Evolutionary conservation across 2,113 vertebrate genomes (phyloP), one percentile per base, ranked within the genome.

Genomic region (Ictalurus furcatus): DNA sequence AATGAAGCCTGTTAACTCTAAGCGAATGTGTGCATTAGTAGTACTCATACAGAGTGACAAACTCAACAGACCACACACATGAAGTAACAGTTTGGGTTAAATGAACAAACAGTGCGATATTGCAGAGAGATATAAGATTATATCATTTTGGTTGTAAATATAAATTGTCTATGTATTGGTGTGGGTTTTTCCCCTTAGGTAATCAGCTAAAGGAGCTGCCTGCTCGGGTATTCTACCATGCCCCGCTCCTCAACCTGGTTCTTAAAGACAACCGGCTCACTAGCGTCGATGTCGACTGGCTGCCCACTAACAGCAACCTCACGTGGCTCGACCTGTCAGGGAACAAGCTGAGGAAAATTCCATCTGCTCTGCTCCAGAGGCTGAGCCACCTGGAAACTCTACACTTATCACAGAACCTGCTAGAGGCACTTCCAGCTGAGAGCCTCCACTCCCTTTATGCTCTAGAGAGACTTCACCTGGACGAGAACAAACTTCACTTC

Each of bases 341-440:
- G 14, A 98, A 98, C 82, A 63, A 1, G 0, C 87, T 98, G 6
- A 84, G 1, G 0, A 90, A 89, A 0, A 74, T 97, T 74, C 94
- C 95, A 0, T 16, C 88, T 0, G 89, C 30, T 9, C 88, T 96
- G 69, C 94, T 98, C 65, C 84, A 17, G 37, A 93, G 87, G 2
- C 56, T 97, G 81, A 81, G 52, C 0, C 69, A 79, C n/a, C 92
- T 98, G 2, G 89, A 88, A 1, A 91, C 4, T 73, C 94, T 98
- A 6, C 95, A 98, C 90, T 93, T 98, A 0, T 94, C 96, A 40
- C 76, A 91, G 79, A 98, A 98, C 92, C 92, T 0, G 21, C 89
- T 98, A 89, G 92, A 94, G 65, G 54, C 71, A 1, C 34, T 98
- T 88, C 81, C 93, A 0, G n/a, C 89, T 0, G 89, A 58, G 0